Percentiles rank a stretch among this genome's conserved stretches.
Conservation (phyloP, 2,113 vertebrate genomes). For the Salvelinus sp. region DNA sequence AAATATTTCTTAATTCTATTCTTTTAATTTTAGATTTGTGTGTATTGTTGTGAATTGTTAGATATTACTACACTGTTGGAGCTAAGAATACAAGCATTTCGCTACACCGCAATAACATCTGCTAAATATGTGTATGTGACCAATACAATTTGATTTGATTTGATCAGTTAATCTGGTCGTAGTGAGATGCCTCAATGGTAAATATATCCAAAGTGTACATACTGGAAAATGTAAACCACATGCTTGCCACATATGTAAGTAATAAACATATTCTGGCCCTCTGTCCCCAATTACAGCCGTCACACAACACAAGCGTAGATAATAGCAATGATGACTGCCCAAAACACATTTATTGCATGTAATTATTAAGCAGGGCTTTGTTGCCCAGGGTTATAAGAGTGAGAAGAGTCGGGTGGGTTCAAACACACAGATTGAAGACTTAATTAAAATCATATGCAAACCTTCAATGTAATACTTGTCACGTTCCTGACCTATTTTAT, state of each 20-base stretch:
- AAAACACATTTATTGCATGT: slow-evolving; percentile 63
- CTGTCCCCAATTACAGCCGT: slow-evolving; percentile 71
- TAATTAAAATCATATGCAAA: slow-evolving; percentile 47
- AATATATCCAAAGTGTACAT: slow-evolving; percentile 67
- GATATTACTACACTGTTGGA: too few relatives aligned
- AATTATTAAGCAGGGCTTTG: slow-evolving; percentile 52
- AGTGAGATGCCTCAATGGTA: slow-evolving; percentile 63
- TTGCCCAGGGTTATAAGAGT: slow-evolving; percentile 38
- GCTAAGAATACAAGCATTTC: too few relatives aligned
- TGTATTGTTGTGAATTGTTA: too few relatives aligned
- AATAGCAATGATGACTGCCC: slow-evolving; percentile 57
- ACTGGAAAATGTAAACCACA: slow-evolving; percentile 80
- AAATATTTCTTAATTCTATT: too few relatives aligned
- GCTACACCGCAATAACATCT: too few relatives aligned
- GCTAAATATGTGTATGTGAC: too few relatives aligned
- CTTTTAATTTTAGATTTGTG: too few relatives aligned
- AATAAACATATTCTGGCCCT: slow-evolving; percentile 82
- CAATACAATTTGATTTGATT: too few relatives aligned
- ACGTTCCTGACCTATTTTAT: too few relatives aligned
- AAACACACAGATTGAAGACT: slow-evolving; percentile 49
- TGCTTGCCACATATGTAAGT: slow-evolving; percentile 73
- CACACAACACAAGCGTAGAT: slow-evolving; percentile 59
- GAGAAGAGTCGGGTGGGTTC: slow-evolving; percentile 39
- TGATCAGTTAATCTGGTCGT: not conserved
- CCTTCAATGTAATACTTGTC: slow-evolving; percentile 26